Percentiles rank a stretch among this genome's conserved stretches.
Evolutionary conservation across 1,140 invertebrate species (phyloP).

Genomic region (Bombus polaris): DNA sequence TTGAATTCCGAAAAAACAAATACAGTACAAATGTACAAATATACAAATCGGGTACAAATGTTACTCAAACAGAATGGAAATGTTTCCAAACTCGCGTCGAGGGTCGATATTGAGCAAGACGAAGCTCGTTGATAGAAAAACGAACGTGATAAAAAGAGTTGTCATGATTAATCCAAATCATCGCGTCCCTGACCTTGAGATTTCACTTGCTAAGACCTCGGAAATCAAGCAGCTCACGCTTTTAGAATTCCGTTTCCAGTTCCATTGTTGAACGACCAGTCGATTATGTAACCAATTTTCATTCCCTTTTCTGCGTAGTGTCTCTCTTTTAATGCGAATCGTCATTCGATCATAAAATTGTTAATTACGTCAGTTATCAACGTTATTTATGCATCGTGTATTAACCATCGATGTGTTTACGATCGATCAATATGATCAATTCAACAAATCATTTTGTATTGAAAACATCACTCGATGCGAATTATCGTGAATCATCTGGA

Average conservation of each 20-base stretch:
- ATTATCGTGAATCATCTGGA: too few relatives aligned
- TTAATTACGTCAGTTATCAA: too few relatives aligned
- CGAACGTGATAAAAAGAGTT: neutral
- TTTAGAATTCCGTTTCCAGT: neutral
- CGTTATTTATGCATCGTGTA: too few relatives aligned
- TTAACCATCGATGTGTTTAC: too few relatives aligned
- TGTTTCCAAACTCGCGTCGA: neutral
- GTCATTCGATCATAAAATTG: too few relatives aligned
- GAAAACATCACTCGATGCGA: too few relatives aligned
- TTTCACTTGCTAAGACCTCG: slow-evolving; percentile 30
- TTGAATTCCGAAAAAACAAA: neutral
- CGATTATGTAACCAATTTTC: neutral
- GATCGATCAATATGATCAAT: too few relatives aligned
- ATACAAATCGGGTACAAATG: too few relatives aligned
- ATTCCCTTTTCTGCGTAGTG: too few relatives aligned
- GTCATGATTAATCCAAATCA: slow-evolving; percentile 17
- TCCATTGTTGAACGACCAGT: neutral
- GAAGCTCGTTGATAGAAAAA: neutral
- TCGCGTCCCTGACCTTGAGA: slow-evolving; percentile 22
- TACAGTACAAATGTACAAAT: too few relatives aligned
- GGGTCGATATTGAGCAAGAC: neutral
- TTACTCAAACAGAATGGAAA: neutral
- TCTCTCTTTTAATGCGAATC: too few relatives aligned
- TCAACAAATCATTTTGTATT: too few relatives aligned
- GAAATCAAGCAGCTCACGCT: neutral